These are phyloP conservation scores for Drosophila repleta DNA, from an alignment of 1,140 invertebrate genomes.

Conservation along the genomic window DNA sequence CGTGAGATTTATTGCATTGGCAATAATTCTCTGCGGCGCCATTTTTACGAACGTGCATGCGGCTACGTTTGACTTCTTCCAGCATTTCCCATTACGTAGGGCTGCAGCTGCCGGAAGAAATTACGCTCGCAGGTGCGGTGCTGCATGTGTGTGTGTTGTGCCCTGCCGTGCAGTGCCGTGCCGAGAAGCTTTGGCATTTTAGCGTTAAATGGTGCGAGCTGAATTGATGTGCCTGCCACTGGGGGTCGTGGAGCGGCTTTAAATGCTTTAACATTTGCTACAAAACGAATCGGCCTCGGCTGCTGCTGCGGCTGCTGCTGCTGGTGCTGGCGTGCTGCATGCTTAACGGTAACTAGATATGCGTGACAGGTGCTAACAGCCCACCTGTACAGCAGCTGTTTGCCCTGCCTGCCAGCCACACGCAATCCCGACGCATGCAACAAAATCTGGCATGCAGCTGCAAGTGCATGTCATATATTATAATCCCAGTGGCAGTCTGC, in stretches of 20 bases:
- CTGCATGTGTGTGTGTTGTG: constrained; percentile 33
- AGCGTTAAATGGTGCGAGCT: constrained; percentile 78
- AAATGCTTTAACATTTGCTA: constrained; percentile 50
- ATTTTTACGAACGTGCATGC: constrained; percentile 64
- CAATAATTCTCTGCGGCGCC: constrained; percentile 79
- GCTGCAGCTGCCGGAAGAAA: constrained; percentile 66
- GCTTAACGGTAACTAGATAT: constrained; percentile 46
- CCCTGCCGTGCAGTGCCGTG: no score
- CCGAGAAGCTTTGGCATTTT: constrained; percentile 64
- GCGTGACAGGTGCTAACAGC: constrained; percentile 54
- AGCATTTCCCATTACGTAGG: constrained; percentile 36
- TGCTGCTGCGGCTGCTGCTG: neutral
- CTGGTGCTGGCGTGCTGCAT: constrained; percentile 19
- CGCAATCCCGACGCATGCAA: constrained; percentile 36
- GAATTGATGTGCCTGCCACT: constrained; percentile 68
- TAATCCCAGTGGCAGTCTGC: constrained; percentile 18
- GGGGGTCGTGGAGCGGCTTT: constrained; percentile 30
- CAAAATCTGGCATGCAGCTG: constrained; percentile 35
- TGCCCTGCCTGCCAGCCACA: constrained; percentile 24
- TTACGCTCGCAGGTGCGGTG: constrained; percentile 68
- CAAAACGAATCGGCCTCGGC: constrained; percentile 15
- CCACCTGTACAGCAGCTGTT: neutral
- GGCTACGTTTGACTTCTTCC: constrained; percentile 65
- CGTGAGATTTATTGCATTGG: constrained; percentile 78
- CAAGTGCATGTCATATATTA: constrained; percentile 39